These are phyloP conservation scores for Phlogophora meticulosa DNA, from an alignment of 2,888 invertebrate genomes.

Conservation along the genomic window DNA sequence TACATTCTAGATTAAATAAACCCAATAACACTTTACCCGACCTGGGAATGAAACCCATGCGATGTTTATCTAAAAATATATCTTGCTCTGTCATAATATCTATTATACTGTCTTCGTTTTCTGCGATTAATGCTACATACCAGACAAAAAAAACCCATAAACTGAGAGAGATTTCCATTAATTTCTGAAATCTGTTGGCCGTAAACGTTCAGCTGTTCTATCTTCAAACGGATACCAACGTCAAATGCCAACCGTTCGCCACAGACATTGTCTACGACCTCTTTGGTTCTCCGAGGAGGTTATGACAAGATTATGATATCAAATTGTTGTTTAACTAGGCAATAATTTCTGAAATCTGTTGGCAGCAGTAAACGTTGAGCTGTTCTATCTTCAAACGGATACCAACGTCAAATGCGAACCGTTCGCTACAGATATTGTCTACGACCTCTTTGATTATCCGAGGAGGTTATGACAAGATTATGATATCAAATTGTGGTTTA, in stretches of 20 bases:
- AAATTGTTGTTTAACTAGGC: background rate
- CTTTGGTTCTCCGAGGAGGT: conserved; percentile 26
- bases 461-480: conserved; percentile 24
- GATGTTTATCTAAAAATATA: no score
- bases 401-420: conserved; percentile 37
- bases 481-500: background rate
- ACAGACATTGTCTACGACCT: conserved; percentile 8
- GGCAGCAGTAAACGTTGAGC: conserved; percentile 5
- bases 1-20: no score
- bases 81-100: no score
- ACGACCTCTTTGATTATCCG: conserved; percentile 10
- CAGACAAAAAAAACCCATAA: background rate
- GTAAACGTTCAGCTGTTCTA: conserved; percentile 14
- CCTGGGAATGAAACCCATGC: no score
- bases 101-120: background rate
- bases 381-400: conserved; percentile 44
- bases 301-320: conserved; percentile 8
- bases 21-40: no score
- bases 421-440: conserved; percentile 9
- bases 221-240: conserved; percentile 44
- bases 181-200: conserved; percentile 6
- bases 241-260: conserved; percentile 35
- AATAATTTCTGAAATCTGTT: conserved; percentile 16
- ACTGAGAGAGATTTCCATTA: conserved; percentile 2
- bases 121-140: background rate